Evolutionary conservation across 2,113 vertebrate genomes (phyloP), one percentile per base, ranked within the genome.

Genomic region (Otolemur garnettii): DNA sequence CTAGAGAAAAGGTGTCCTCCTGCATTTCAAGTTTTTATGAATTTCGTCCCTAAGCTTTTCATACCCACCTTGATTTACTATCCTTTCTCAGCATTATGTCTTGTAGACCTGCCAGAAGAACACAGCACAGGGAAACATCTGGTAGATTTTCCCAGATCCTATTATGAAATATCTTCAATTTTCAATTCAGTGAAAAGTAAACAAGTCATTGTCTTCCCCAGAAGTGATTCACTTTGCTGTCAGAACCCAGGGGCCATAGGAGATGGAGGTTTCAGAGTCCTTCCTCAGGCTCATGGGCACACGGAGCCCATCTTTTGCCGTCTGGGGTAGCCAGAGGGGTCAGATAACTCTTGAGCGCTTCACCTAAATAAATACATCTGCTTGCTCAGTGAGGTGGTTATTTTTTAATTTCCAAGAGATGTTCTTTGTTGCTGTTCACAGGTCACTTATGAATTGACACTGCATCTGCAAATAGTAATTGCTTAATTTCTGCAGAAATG

Each of bases 151-250:
- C 92, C 97, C 94, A 84, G 96, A 97, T 98, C 95, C 94, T 97
- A 93, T 98, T 98, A 98, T 97, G 97, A 98, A 98, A 98, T 98
- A 98, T 97, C 97, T 98, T 97, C 96, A 91, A 90, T 97, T 96
- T 97, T 96, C 93, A 97, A 98, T 98, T 97, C 95, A 96, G 30
- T 97, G 96, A 96, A 98, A 97, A 97, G 97, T 97, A 98, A 98
- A 98, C 98, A 98, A 97, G 98, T 93, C 94, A 91, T 97, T 97
- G 98, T 98, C 97, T 97, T 86, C 85, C 93, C 91, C 60, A 94
- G 96, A 98, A 98, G 98, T 84, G 62, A 96, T 98, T 97, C 66
- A 5, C 96, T 97, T 93, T 84, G 92, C 95, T 97, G 93, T 98
- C 96, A 95, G 91, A 96, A 89, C 96, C 89, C 84, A 59, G 15